Conservation (phyloP, 2,888 invertebrate genomes). For the Dexiosoma caninum region DNA sequence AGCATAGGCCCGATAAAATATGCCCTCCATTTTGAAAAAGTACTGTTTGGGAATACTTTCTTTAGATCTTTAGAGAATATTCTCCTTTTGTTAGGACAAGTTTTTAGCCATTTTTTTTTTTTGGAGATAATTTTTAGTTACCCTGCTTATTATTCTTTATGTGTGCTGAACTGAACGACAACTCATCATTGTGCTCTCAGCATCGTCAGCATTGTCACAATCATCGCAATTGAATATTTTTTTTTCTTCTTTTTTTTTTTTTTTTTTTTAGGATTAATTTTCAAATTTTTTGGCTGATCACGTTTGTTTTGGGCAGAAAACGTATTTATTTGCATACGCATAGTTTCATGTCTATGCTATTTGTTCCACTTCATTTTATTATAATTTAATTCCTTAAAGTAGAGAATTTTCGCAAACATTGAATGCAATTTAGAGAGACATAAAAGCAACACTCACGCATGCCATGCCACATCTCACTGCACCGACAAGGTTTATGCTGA, state of each 20-base stretch:
- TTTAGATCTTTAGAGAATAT: no score
- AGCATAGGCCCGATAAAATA: no score
- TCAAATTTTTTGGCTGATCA: slow-evolving; percentile 21
- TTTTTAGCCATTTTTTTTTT: no score
- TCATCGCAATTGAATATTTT: slow-evolving; percentile 7
- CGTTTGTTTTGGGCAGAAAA: slow-evolving; percentile 12
- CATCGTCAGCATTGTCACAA: slow-evolving; percentile 43
- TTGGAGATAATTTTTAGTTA: no score
- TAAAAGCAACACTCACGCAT: slow-evolving; percentile 54
- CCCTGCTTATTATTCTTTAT: background rate
- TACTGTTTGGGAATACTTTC: no score
- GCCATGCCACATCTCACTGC: slow-evolving; percentile 16
- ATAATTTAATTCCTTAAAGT: background rate
- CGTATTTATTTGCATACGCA: slow-evolving; percentile 40
- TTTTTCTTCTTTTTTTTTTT: background rate
- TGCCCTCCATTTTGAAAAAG: no score
- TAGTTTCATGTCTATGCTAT: slow-evolving; percentile 33
- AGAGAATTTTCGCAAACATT: slow-evolving; percentile 48
- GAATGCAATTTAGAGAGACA: slow-evolving; percentile 44
- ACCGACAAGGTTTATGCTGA: slow-evolving; percentile 31
- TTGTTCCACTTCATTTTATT: slow-evolving; percentile 1
- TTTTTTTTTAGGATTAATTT: no score
- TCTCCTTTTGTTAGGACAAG: no score
- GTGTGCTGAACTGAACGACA: slow-evolving; percentile 31
- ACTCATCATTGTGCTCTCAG: slow-evolving; percentile 31